Evolutionary conservation across 1,140 invertebrate genomes (phyloP), one percentile per base, ranked within the genome.

Genomic region (Theocolax elegans): DNA sequence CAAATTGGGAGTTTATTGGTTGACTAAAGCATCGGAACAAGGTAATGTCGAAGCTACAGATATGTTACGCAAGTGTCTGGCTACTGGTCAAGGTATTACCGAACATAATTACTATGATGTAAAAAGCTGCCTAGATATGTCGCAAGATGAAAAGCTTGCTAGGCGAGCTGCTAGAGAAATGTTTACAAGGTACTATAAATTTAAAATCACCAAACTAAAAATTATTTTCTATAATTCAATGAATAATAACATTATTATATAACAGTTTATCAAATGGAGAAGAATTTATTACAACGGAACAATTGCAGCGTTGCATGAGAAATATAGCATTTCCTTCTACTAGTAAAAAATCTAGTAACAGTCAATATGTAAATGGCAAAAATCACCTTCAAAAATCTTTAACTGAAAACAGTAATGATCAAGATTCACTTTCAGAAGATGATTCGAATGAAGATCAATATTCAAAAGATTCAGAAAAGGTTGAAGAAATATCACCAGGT

Each of bases 21-120:
- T 97, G 7, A 92, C 95, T 15, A 92, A 92, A 83, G 94, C 95
- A 1, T 95, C 95, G 0, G 92, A 95, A 77, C 94, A 96, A 82
- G 95, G 95, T 2, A 94, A 96, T 80, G 88, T 91, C 70, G 93
- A 95, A 80, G 95, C 95, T 3, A 94, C 94, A 23, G 89, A 90
- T 64, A 87, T 95, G 74, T 86, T 97, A 31, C 88, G 89, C 76
- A 88, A 93, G 82, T 96, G 95, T 83, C 89, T 93, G 42, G 88
- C 91, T 25, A 91, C 89, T 29, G 92, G 93, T 29, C 89, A 90
- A 76, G 93, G 94, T 12, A 94, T 95, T 9, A 93, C 90, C 13
- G 89, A 93, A 65, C 91, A 93, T 60, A 95, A 94, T 81, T 91
- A 92, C 72, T 88, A 91, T 10, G 94, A 96, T 76, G 93, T 96